A percentile compares a stretch with the other conserved stretches of the same genome.
These are phyloP conservation scores for Oscheius myriophilus DNA, from an alignment of 2,888 invertebrate genomes.

Conservation along the genomic window DNA sequence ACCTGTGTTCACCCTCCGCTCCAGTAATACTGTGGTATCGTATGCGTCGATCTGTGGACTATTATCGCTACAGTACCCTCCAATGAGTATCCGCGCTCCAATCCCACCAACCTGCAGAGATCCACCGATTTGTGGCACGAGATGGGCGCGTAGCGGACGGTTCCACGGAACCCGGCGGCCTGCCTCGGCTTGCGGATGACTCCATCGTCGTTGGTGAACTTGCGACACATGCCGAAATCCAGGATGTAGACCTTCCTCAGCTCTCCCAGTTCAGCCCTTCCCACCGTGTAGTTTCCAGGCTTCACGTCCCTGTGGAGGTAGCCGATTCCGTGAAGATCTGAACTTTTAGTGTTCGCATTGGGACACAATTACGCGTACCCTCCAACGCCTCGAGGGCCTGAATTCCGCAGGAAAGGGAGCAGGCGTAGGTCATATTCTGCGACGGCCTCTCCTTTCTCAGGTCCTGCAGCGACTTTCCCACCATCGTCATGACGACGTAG, in stretches of 20 bases:
- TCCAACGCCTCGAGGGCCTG: constrained; percentile 54
- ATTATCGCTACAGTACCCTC: background rate
- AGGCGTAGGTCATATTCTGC: constrained; percentile 45
- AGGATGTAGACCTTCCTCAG: constrained; percentile 55
- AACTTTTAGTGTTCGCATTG: background rate
- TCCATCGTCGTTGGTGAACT: constrained; percentile 57
- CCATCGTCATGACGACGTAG: constrained; percentile 68
- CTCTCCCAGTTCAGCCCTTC: constrained; percentile 51
- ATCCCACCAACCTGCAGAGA: constrained; percentile 36
- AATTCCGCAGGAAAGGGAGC: constrained; percentile 48
- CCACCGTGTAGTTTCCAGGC: constrained; percentile 58
- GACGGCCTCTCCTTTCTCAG: constrained; percentile 43
- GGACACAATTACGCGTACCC: background rate
- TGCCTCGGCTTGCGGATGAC: constrained; percentile 60
- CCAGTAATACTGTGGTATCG: background rate
- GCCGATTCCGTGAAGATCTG: constrained; percentile 64
- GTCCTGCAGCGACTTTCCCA: constrained; percentile 58
- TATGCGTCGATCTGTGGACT: too few relatives aligned
- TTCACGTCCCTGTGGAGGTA: constrained; percentile 59
- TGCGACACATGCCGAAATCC: constrained; percentile 58
- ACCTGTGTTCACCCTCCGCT: too few relatives aligned
- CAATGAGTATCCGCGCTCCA: background rate
- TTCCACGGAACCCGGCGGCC: constrained; percentile 66
- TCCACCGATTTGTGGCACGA: constrained; percentile 62
- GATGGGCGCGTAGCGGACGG: constrained; percentile 67